These are phyloP conservation scores for Setophaga petechia DNA, from an alignment of 2,113 vertebrate species.

Conservation along the genomic window DNA sequence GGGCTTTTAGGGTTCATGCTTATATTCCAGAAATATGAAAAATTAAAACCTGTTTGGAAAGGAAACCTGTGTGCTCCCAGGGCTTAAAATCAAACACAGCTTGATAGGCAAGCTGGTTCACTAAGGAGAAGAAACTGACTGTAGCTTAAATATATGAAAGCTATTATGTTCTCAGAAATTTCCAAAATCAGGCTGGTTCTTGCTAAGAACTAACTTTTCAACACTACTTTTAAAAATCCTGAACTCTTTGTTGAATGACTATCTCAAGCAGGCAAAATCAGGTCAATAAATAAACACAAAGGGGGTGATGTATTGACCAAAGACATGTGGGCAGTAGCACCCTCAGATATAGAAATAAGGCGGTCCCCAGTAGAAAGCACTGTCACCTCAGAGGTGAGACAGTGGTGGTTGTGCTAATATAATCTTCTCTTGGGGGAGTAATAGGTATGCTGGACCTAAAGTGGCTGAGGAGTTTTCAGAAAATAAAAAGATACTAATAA, in stretches of 20 bases:
- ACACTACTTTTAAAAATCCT: not conserved
- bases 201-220: not conserved
- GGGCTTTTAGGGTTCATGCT: not conserved
- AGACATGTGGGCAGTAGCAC: not conserved
- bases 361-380: not conserved
- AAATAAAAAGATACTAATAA: not conserved
- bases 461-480: not conserved
- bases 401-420: not conserved
- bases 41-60: not conserved
- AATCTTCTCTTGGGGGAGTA: not conserved
- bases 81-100: not conserved
- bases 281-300: not conserved
- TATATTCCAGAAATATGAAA: not conserved
- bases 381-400: not conserved
- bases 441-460: not conserved
- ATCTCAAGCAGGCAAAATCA: not conserved
- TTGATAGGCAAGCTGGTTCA: rapidly evolving
- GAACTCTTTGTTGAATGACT: not conserved
- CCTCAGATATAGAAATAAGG: not conserved
- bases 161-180: not conserved
- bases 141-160: not conserved
- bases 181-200: not conserved
- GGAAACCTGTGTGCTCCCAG: not conserved
- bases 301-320: not conserved
- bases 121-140: not conserved